A percentile compares a stretch with the other conserved stretches of the same genome.
phyloP scores from a whole-genome alignment of 2,888 invertebrate genomes.

The Rhodophaea formosa region DNA sequence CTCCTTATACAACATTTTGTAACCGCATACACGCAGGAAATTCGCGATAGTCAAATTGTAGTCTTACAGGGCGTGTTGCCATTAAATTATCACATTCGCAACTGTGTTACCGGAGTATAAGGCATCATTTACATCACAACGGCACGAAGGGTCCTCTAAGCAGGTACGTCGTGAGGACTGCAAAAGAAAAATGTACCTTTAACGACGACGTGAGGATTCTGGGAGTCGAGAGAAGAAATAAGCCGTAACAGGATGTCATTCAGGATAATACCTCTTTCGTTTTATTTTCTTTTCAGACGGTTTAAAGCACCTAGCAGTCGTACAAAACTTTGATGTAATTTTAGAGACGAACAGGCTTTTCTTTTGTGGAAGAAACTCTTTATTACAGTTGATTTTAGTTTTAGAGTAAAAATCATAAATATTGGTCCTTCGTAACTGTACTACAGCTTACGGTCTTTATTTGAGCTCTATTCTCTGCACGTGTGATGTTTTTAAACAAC shows the following conservation, averaged over 20 bases:
- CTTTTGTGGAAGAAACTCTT: not conserved
- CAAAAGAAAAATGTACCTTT: slow-evolving; percentile 81
- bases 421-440: not conserved
- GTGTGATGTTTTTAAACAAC: slow-evolving; percentile 35
- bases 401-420: not conserved
- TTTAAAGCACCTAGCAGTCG: slow-evolving; percentile 39
- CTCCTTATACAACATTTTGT: slow-evolving; percentile 58
- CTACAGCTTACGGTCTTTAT: not conserved
- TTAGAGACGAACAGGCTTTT: not conserved
- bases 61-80: slow-evolving; percentile 75
- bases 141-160: slow-evolving; percentile 63
- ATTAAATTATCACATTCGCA: slow-evolving; percentile 76
- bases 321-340: slow-evolving; percentile 15
- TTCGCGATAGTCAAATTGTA: slow-evolving; percentile 82
- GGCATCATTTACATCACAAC: slow-evolving; percentile 67
- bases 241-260: slow-evolving; percentile 80
- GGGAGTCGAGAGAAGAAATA: slow-evolving; percentile 74
- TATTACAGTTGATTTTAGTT: not conserved
- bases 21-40: slow-evolving; percentile 66
- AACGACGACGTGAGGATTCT: slow-evolving; percentile 76
- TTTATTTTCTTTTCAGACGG: slow-evolving; percentile 63
- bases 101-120: slow-evolving; percentile 72
- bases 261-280: slow-evolving; percentile 73
- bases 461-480: slow-evolving; percentile 3
- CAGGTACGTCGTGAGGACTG: slow-evolving; percentile 73